Evolutionary conservation across 2,797 vertebrate genomes (phyloP), one percentile per base, ranked within the genome.

Genomic region (Scyliorhinus canicula): DNA sequence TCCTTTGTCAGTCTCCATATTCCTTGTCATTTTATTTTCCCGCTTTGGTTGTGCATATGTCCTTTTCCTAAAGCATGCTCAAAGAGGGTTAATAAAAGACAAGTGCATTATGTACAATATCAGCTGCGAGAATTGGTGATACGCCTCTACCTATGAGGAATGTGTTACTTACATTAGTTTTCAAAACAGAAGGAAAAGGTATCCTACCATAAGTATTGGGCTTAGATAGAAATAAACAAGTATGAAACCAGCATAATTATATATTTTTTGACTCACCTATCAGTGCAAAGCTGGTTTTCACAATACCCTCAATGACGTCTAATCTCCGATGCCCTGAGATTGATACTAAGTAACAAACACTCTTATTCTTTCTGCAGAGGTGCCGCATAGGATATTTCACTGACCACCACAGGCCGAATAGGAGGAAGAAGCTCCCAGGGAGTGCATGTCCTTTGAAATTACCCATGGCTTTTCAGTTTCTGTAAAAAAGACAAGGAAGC

Each of bases 401-500:
- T 0, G 98, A 97, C 98, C 98, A 99, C 98, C 99, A 99, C 74
- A 99, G 96, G 65, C 98, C 98, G 6, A 97, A 96, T 0, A 98
- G 95, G 74, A 99, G 95, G 95, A 99, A 99, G 96, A 99, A 98
- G 95, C 96, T 97, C 44, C 99, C 99, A 35, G 99, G 98, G 11
- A 99, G 96, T 0, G 98, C 97, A 16, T 99, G 99, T 19, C 99
- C 99, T 97, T 97, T 97, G 96, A 99, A 99, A 97, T 97, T 98
- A 60, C 98, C 99, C 98, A 98, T 98, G 95, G 95, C 95, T 95
- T 95, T 44, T 95, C 96, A 95, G 26, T 94, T 65, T 9, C 88
- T 67, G 91, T 28, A 14, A 50, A 74, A 93, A 35, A 55, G 60
- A 21, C 0, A n/a, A 52, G 47, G 44, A 74, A 52, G 16, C 11